Base-by-base conservation (phyloP, 1,140 invertebrate genomes). In the Drosophila repleta region DNA sequence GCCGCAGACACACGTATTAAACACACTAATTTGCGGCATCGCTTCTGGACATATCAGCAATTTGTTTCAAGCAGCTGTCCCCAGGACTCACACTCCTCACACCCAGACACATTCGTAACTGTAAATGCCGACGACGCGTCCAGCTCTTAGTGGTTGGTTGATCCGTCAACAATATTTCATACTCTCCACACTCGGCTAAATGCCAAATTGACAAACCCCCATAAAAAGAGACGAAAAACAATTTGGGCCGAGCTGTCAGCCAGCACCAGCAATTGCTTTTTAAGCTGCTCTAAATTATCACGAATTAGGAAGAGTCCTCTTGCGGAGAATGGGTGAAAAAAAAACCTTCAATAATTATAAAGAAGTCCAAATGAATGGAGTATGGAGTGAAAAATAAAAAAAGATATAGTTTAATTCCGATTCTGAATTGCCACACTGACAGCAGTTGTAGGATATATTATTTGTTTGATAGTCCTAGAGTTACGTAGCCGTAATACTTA, bases 11-110 rank as follows among this genome's bases (percentile, higher is more conserved):
- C 75, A 79, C 82, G 78, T 77, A 87, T 88, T 79, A 83, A 87
- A 83, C 79, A 82, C 73, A 84, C 88, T 90, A 90, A 90, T 90
- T 90, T 90, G 87, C 65, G 87, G 87, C 87, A 90, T 90, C 79
- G 83, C 87, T 90, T 87, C 87, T 77, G 76, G 87, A 80, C 87
- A 90, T 90, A 90, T 90, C 73, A 71, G 79, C 81, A 87, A 87
- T 82, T 87, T 90, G 67, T 90, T 82, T 58, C 61, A 61, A 68
- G 24, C 87, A 90, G 82, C 81, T 85, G 81, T 80, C 82, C 82
- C 72, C 66, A 70, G 49, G 17, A 41, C 6, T 51, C 21, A 17
- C 20, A 32, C 46, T 52, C 32, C 32, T 17, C 4, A 5, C 39
- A 26, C 7, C 11, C 46, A 35, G 32, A 53, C 66, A 20, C 26